These are phyloP conservation scores for Eretmocerus hayati DNA, from an alignment of 2,888 invertebrate species.

Conservation along the genomic window DNA sequence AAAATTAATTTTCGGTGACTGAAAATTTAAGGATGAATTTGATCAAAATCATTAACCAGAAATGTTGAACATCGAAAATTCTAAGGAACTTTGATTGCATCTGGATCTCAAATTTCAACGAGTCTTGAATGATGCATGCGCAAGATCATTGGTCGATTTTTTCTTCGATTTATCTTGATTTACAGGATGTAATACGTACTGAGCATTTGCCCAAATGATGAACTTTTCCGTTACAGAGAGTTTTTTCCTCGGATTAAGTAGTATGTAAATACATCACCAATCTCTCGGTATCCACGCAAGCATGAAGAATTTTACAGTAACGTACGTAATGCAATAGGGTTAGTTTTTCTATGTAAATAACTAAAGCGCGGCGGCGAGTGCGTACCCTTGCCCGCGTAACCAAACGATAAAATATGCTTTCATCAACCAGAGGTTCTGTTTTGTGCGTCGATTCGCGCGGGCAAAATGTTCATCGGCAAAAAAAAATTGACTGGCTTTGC, in stretches of 20 bases:
- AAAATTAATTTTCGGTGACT: not conserved
- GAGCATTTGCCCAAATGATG: constrained; percentile 15
- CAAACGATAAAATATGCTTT: constrained; percentile 42
- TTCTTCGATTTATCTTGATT: constrained; percentile 21
- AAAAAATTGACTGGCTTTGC: too few species aligned
- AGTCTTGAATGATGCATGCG: constrained; percentile 30
- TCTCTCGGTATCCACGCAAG: constrained; percentile 41
- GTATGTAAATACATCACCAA: constrained; percentile 42
- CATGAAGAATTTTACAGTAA: constrained; percentile 43
- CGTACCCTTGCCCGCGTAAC: constrained; percentile 42
- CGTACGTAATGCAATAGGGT: constrained; percentile 44
- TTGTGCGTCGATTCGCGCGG: constrained; percentile 30
- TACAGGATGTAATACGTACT: constrained; percentile 14
- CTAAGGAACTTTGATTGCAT: too few species aligned
- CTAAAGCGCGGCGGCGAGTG: constrained; percentile 36
- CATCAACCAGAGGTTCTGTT: constrained; percentile 43
- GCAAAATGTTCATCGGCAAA: constrained; percentile 1
- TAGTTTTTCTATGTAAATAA: constrained; percentile 43
- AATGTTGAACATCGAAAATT: constrained; percentile 2
- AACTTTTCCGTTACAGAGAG: constrained; percentile 31
- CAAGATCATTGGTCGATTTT: constrained; percentile 38
- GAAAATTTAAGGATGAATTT: not conserved
- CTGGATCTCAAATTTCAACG: constrained; percentile 24
- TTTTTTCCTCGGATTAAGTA: constrained; percentile 43
- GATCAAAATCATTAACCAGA: not conserved